Percentiles rank a stretch among this genome's conserved stretches.
Evolutionary conservation across 2,113 vertebrate species (phyloP).

Genomic region (Monopterus albus): DNA sequence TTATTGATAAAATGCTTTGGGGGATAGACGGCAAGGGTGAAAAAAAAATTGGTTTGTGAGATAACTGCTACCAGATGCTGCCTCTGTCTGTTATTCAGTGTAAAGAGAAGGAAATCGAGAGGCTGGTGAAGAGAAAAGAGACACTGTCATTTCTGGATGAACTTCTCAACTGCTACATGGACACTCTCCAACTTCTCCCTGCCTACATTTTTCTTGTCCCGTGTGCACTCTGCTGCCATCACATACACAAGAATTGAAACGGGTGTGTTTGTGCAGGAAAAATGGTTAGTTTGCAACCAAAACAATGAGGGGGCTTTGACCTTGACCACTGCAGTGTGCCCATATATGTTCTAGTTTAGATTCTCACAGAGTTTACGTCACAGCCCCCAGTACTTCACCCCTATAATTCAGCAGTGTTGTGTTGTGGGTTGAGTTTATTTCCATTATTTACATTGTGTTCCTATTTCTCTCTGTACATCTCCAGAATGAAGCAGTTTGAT

Average conservation of each 20-base stretch:
- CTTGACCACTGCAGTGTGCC: neutral
- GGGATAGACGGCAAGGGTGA: conserved; percentile 60
- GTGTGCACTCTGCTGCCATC: neutral
- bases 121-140: conserved; percentile 45
- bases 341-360: neutral
- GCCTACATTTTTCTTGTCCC: conserved; percentile 1
- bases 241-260: neutral
- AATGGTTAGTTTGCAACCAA: neutral
- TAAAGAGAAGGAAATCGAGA: conserved; percentile 50
- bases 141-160: conserved; percentile 69
- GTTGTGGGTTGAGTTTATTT: neutral
- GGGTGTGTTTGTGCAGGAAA: neutral
- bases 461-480: conserved; percentile 6
- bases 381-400: neutral
- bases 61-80: conserved; percentile 86
- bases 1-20: conserved; percentile 70
- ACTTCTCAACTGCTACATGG: conserved; percentile 67
- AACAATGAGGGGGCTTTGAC: neutral
- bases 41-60: conserved; percentile 79
- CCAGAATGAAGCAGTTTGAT: conserved; percentile 10
- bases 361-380: neutral
- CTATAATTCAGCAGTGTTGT: neutral
- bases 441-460: conserved; percentile 18
- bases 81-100: conserved; percentile 64
- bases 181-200: conserved; percentile 35